phyloP scores from a whole-genome alignment of 2,113 vertebrate genomes.

The Todiramphus chloris region DNA sequence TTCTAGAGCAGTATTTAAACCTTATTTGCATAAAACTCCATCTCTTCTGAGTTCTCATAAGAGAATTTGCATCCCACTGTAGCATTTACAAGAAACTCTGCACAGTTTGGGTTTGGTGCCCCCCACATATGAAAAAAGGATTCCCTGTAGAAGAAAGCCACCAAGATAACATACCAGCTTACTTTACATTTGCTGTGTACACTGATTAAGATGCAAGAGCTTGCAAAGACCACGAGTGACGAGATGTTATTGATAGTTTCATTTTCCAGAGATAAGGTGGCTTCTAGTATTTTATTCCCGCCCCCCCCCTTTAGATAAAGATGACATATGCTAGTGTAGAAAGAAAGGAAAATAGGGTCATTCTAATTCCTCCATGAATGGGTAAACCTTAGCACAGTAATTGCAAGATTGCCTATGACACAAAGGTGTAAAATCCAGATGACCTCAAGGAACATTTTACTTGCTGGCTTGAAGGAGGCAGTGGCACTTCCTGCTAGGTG shows the following conservation, averaged over 20 bases:
- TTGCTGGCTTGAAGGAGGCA: background rate
- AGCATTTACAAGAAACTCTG: background rate
- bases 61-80: background rate
- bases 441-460: background rate
- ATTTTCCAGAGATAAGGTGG: slow-evolving; percentile 26
- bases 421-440: background rate
- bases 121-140: background rate
- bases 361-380: background rate
- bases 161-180: background rate
- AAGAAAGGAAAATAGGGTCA: background rate
- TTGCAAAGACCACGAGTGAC: background rate
- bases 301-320: background rate
- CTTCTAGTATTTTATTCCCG: background rate
- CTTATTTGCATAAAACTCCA: background rate
- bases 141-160: background rate
- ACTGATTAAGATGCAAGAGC: background rate
- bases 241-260: background rate
- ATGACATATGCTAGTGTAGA: background rate
- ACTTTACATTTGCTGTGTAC: background rate
- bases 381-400: background rate
- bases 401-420: background rate
- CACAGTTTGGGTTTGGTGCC: background rate
- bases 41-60: background rate
- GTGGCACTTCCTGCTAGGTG: background rate
- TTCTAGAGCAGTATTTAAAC: background rate